Percentiles rank a stretch among this genome's conserved stretches.
Evolutionary conservation across 2,888 invertebrate genomes (phyloP).

Genomic region (Alloplasta piceator): DNA sequence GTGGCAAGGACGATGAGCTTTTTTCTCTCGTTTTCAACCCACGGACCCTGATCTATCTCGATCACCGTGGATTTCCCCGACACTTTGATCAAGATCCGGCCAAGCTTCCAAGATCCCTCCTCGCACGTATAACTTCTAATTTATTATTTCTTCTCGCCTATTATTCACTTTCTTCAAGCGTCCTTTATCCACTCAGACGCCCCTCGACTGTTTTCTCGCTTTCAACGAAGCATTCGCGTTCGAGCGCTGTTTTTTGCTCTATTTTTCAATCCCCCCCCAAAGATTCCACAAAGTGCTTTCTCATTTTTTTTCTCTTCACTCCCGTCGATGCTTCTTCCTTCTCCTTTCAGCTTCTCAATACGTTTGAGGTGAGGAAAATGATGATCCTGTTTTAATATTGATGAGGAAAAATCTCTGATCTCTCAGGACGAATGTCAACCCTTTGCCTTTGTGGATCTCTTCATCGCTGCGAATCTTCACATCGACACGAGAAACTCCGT

Average conservation of each 20-base stretch:
- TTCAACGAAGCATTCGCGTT: neutral
- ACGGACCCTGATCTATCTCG: slow-evolving; percentile 25
- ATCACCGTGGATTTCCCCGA: slow-evolving; percentile 57
- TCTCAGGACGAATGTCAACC: slow-evolving; percentile 44
- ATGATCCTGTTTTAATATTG: no score
- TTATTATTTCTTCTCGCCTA: slow-evolving; percentile 5
- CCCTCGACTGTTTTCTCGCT: neutral
- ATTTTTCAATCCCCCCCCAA: no score
- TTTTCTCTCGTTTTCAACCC: slow-evolving; percentile 8
- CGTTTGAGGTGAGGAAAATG: no score
- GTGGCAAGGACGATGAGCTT: slow-evolving; percentile 29
- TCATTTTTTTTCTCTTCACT: no score
- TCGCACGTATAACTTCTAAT: slow-evolving; percentile 44
- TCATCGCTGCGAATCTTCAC: slow-evolving; percentile 29
- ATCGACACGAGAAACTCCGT: slow-evolving; percentile 24
- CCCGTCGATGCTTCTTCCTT: no score
- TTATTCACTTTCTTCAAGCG: neutral
- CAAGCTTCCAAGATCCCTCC: slow-evolving; percentile 23
- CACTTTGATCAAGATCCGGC: slow-evolving; percentile 52
- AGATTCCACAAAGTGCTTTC: no score
- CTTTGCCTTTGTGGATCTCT: slow-evolving; percentile 36
- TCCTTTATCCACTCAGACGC: slow-evolving; percentile 8
- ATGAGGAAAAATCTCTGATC: slow-evolving; percentile 2
- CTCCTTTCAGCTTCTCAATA: no score
- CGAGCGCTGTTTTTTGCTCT: no score